Base-by-base conservation (phyloP, 2,888 invertebrate genomes). In the Noctua fimbriata region DNA sequence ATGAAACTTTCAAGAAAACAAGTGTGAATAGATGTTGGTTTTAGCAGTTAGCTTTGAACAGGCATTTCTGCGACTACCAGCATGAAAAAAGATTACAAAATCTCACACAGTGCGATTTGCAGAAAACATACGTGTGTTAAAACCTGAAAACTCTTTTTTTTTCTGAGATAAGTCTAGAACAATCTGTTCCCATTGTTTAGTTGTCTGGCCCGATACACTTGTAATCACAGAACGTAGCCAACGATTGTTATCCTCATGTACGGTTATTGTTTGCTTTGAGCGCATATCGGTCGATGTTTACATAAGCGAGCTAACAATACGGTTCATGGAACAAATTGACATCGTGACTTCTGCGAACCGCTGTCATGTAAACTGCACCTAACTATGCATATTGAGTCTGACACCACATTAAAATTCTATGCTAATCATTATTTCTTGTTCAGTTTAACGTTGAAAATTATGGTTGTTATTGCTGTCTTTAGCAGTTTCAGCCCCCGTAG, bases 291-390 rank as follows among this genome's bases (percentile, higher is more conserved):
- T 70, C 79, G 74, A 81, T 89, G 90, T 92, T 90, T 89, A 90
- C 90, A 89, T 86, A 88, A 90, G 84, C 85, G 78, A 71, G 73
- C 80, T 86, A 89, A 91, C 90, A 90, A 89, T 88, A 86, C 86
- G 78, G 85, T 91, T 89, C 90, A 87, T 74, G 83, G 89, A 90
- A 89, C 86, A 88, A 86, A 87, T 87, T 90, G 87, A 89, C 87
- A 86, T 88, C 86, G 87, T 85, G 73, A 83, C 87, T 90, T 89
- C 89, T 89, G 84, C 83, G 87, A 88, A 89, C 82, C 69, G 65
- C 76, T 88, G 86, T 81, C 86, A 81, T 77, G 84, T 83, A 85
- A 72, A 81, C 85, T 87, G 76, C 75, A 81, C 77, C 77, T 75
- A 77, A 72, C 71, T 76, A 49, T 85, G 71, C 76, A 76, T 63